Evolutionary conservation across 2,113 vertebrate genomes (phyloP), one percentile per base, ranked within the genome.

Genomic region (Microtus oregoni): DNA sequence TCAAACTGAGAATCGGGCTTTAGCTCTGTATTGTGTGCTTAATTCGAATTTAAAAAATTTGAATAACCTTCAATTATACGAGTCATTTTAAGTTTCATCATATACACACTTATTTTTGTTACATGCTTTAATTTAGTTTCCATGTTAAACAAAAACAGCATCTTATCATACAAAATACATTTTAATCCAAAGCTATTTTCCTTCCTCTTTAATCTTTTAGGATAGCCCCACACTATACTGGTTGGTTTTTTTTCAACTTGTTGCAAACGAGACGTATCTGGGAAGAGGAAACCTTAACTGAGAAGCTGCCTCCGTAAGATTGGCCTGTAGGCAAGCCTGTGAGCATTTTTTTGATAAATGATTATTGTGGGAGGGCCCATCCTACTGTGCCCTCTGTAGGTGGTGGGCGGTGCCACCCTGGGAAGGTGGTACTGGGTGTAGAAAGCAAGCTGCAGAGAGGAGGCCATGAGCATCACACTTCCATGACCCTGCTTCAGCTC

Each of bases 381-480:
- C 32, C 13, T 5, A 14, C 41, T 47, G 41, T 77, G 55, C 17
- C 55, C 17, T 58, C 55, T 58, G 17, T 58, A 58, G 55, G 17
- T 58, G 17, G 55, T 58, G 26, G 38, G 75, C 8, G 44, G 3
- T 7, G 14, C 28, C 28, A 30, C 44, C 26, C 28, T 50, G 44
- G 44, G 28, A 50, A 50, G 28, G 47, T 50, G 76, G 44, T 17
- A 15, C 44, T 7, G 5, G 26, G 13, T 47, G 41, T 47, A 14
- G 15, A 28, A 77, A 30, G 28, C 26, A 77, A 5, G 14, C 44
- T 78, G 14, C 44, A 7, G 14, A 5, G 28, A 50, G 76, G 44
- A 28, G 11, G 30, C 14, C 1, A 2, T 8, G 44, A 44, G 5
- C 76, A 50, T 7, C 15, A 0, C 32, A 5, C 9, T 50, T 35